Evolutionary conservation across 2,113 vertebrate genomes (phyloP).

Genomic region (Anser cygnoides): DNA sequence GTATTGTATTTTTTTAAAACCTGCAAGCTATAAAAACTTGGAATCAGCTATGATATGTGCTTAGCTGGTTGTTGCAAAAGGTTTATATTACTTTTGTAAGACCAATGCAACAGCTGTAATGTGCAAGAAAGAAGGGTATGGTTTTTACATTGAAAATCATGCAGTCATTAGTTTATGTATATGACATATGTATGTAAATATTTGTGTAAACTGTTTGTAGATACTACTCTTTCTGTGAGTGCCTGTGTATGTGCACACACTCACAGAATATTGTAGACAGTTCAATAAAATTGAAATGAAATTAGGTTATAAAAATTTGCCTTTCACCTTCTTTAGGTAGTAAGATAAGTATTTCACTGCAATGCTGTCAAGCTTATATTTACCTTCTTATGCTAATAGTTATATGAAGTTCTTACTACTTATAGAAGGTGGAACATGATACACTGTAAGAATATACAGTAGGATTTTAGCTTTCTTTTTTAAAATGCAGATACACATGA

Average conservation of each 20-base stretch:
- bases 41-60: slow-evolving; percentile 67
- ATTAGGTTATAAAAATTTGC: slow-evolving; percentile 61
- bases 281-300: slow-evolving; percentile 66
- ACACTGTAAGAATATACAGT: slow-evolving; percentile 50
- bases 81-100: slow-evolving; percentile 73
- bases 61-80: slow-evolving; percentile 72
- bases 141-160: slow-evolving; percentile 67
- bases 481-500: slow-evolving; percentile 49
- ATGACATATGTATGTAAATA: slow-evolving; percentile 73
- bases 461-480: slow-evolving; percentile 52
- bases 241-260: slow-evolving; percentile 57
- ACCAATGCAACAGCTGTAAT: slow-evolving; percentile 70
- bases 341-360: slow-evolving; percentile 41
- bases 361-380: slow-evolving; percentile 15
- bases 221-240: slow-evolving; percentile 68
- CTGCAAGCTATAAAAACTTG: slow-evolving; percentile 78
- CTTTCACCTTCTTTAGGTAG: slow-evolving; percentile 71
- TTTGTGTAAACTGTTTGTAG: slow-evolving; percentile 74
- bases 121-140: slow-evolving; percentile 66
- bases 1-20: slow-evolving; percentile 90
- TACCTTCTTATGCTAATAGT: slow-evolving; percentile 13
- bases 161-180: slow-evolving; percentile 71
- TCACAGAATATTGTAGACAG: slow-evolving; percentile 74
- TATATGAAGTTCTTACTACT: slow-evolving; percentile 38
- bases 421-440: slow-evolving; percentile 63